These are phyloP conservation scores for Pungitius pungitius DNA, from an alignment of 2,113 vertebrate species.

Conservation along the genomic window DNA sequence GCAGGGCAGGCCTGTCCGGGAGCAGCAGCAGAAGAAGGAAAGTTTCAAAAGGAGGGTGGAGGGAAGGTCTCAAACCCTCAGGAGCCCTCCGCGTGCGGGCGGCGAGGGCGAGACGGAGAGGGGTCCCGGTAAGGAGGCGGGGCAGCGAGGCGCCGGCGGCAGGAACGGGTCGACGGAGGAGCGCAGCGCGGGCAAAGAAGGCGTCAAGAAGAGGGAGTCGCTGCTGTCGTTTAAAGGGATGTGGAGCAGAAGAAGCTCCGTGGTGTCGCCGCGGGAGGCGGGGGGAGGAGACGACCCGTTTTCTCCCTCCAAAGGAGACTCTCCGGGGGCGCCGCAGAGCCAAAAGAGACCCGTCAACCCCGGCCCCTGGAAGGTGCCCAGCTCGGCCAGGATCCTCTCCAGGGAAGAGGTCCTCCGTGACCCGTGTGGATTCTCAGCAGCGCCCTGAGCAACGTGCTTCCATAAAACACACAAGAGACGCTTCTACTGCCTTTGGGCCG, in stretches of 20 bases:
- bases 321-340: constrained; percentile 57
- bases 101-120: constrained; percentile 43
- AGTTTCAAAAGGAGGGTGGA: constrained; percentile 42
- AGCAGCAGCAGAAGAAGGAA: too few species aligned
- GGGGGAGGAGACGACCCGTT: constrained; percentile 25
- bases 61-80: constrained; percentile 24
- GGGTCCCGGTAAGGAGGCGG: constrained; percentile 51
- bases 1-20: constrained; percentile 12
- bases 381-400: constrained; percentile 80
- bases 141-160: constrained; percentile 42
- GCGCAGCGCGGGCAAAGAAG: constrained; percentile 22
- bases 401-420: constrained; percentile 75
- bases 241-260: constrained; percentile 36
- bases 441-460: constrained; percentile 60
- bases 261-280: constrained; percentile 23
- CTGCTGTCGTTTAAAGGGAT: constrained; percentile 38
- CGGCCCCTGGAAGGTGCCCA: constrained; percentile 89
- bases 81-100: constrained; percentile 13
- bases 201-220: constrained; percentile 30
- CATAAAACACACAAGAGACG: constrained; percentile 55
- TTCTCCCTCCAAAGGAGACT: constrained; percentile 41
- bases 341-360: constrained; percentile 82
- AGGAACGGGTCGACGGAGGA: constrained; percentile 33
- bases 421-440: constrained; percentile 51
- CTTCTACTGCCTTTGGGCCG: constrained; percentile 35